A percentile compares a stretch with the other conserved stretches of the same genome.
phyloP scores from a whole-genome alignment of 2,113 vertebrate genomes.

The Capreolus pygargus region DNA sequence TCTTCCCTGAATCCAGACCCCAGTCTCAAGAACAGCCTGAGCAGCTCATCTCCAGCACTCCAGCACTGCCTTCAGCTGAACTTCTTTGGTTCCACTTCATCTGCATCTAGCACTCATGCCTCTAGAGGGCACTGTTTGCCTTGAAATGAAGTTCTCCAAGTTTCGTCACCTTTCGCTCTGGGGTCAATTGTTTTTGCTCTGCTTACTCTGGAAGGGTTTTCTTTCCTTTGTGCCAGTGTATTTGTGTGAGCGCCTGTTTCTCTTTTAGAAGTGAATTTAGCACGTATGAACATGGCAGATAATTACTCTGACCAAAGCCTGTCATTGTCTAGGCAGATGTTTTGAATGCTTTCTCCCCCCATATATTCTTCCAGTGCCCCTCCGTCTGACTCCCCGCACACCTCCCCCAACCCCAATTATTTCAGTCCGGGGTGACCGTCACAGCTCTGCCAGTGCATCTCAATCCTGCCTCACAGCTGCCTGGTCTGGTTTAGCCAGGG shows the following conservation, averaged over 20 bases:
- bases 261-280: not conserved
- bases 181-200: constrained; percentile 52
- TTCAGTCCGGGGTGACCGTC: constrained; percentile 59
- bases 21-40: not conserved
- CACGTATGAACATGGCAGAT: not conserved
- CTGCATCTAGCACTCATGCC: constrained; percentile 11
- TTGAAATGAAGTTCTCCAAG: constrained; percentile 70
- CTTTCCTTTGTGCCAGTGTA: not conserved
- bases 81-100: constrained; percentile 49
- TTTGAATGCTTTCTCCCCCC: not conserved
- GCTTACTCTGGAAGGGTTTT: not conserved
- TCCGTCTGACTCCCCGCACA: not conserved
- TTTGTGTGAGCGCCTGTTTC: not conserved
- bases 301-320: constrained; percentile 40
- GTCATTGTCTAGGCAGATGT: constrained; percentile 13
- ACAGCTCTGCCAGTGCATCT: constrained; percentile 58
- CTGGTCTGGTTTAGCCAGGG: not conserved
- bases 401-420: constrained; percentile 36
- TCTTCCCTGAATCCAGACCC: no score
- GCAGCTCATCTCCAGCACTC: not conserved
- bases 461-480: constrained; percentile 50
- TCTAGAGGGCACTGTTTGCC: constrained; percentile 81
- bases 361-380: not conserved
- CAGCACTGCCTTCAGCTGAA: not conserved
- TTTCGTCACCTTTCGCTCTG: not conserved